A percentile compares a stretch with the other conserved stretches of the same genome.
Conservation (phyloP, 2,797 vertebrate genomes). For the Spea hammondii region DNA sequence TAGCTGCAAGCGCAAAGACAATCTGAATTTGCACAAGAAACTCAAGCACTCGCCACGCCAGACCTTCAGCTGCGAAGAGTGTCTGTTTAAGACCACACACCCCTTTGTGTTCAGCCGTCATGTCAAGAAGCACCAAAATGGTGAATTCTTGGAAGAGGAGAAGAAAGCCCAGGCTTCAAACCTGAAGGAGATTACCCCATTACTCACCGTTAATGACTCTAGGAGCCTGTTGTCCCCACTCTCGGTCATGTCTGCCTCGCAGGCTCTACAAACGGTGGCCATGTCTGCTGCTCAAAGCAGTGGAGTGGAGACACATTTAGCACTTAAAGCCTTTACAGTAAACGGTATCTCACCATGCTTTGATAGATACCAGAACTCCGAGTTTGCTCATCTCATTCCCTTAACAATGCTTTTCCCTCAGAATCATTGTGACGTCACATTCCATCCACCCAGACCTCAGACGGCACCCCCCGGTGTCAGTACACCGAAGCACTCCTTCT, state of each 20-base stretch:
- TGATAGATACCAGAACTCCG: conserved; percentile 90
- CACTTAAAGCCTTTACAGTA: conserved; percentile 74
- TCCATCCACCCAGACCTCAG: conserved; percentile 84
- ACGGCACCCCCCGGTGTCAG: conserved; percentile 76
- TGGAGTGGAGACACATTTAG: conserved; percentile 67
- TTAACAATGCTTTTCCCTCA: conserved; percentile 92
- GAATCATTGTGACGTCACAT: conserved; percentile 84
- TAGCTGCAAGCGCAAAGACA: conserved; percentile 99
- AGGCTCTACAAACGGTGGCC: conserved; percentile 94
- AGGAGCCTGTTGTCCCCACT: conserved; percentile 84
- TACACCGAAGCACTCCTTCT: conserved; percentile 97
- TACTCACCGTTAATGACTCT: conserved; percentile 72
- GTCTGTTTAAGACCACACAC: conserved; percentile 97
- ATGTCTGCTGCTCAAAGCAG: conserved; percentile 78
- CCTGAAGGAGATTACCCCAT: conserved; percentile 63
- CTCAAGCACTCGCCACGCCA: conserved; percentile 97
- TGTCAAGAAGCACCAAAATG: conserved; percentile 92
- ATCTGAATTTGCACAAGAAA: conserved; percentile 99
- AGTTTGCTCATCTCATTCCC: conserved; percentile 94
- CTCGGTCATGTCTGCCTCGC: conserved; percentile 89
- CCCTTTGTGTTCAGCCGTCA: conserved; percentile 98
- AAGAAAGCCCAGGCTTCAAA: conserved; percentile 67
- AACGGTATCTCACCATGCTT: conserved; percentile 75
- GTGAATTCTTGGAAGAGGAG: conserved; percentile 65
- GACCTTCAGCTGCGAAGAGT: conserved; percentile 91